A percentile compares a stretch with the other conserved stretches of the same genome.
phyloP scores from a whole-genome alignment of 2,888 invertebrate species.

The Apamea monoglypha region DNA sequence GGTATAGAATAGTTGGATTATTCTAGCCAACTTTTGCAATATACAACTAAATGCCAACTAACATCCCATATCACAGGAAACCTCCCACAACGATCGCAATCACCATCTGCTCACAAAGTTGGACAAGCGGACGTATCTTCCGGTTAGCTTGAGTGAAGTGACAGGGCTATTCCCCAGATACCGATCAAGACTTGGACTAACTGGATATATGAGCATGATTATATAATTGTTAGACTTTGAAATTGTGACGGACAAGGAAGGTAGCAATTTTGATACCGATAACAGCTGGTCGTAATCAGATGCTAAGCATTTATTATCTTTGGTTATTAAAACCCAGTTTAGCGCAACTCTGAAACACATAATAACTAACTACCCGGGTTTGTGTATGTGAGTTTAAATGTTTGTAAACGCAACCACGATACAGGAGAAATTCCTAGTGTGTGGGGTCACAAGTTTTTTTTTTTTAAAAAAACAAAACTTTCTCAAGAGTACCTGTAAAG shows the following conservation, averaged over 20 bases:
- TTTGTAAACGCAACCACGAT: too few relatives aligned
- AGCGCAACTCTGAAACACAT: not conserved
- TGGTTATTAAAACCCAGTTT: not conserved
- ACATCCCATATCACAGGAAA: slow-evolving; percentile 26
- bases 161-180: slow-evolving; percentile 61
- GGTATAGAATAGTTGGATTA: slow-evolving; percentile 4
- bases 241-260: not conserved
- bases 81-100: slow-evolving; percentile 34
- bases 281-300: not conserved
- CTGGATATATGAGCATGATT: slow-evolving; percentile 22
- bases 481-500: not conserved
- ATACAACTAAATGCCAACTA: slow-evolving; percentile 21
- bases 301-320: not conserved
- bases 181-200: slow-evolving; percentile 45
- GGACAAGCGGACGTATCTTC: slow-evolving; percentile 59
- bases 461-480: too few relatives aligned
- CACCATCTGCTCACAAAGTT: slow-evolving; percentile 59
- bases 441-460: too few relatives aligned
- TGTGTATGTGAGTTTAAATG: too few relatives aligned
- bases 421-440: too few relatives aligned
- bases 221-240: slow-evolving; percentile 18
- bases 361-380: too few relatives aligned
- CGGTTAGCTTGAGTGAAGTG: slow-evolving; percentile 58
- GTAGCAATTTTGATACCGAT: not conserved
- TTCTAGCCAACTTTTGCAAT: slow-evolving; percentile 35